Base-by-base conservation (phyloP, 2,888 invertebrate species). In the Nomada ferruginata region DNA sequence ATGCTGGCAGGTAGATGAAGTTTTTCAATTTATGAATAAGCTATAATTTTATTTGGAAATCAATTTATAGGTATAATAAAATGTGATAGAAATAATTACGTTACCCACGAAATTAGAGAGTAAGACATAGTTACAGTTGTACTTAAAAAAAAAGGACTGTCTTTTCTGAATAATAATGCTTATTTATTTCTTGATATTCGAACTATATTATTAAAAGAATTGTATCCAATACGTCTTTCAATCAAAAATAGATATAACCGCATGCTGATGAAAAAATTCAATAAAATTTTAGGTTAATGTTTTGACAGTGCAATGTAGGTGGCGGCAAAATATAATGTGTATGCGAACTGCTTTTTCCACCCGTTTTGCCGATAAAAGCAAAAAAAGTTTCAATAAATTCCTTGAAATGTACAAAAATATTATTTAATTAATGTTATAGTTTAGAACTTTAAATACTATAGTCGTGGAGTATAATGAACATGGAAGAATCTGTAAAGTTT, bases 401-500 rank as follows among this genome's bases (percentile, higher is more conserved):
- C 5, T 65, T 13, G 20, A 55, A 50, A 71, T 71, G 71, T 60
- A 53, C 18, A 47, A 26, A 42, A 42, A 65, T 18, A 36, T 60
- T 29, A 23, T 55, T 60, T 73, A 59, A 52, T 20, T 52, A 29
- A 53, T n/a, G 20, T 20, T 20, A 4, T 1, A 9, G 18, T 15
- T 55, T 23, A 3, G 11, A n/a, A 23, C 2, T 13, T 47, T 42
- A 11, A n/a, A 23, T 65, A n/a, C 26, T 60, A 42, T 53, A 36
- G 63, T 50, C 10, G 23, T 68, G 65, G 50, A 36, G 52, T 20
- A 57, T 47, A 36, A 59, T 18, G 26, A 59, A 55, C 15, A 94
- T 94, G 93, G 92, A 93, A 64, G 93, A 94, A 47, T 91, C 92
- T 4, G 87, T 93, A 50, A 93, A 93, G 75, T 92, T 96, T 76